These are phyloP conservation scores for Allygus modestus DNA, from an alignment of 2,888 invertebrate genomes.

Conservation along the genomic window DNA sequence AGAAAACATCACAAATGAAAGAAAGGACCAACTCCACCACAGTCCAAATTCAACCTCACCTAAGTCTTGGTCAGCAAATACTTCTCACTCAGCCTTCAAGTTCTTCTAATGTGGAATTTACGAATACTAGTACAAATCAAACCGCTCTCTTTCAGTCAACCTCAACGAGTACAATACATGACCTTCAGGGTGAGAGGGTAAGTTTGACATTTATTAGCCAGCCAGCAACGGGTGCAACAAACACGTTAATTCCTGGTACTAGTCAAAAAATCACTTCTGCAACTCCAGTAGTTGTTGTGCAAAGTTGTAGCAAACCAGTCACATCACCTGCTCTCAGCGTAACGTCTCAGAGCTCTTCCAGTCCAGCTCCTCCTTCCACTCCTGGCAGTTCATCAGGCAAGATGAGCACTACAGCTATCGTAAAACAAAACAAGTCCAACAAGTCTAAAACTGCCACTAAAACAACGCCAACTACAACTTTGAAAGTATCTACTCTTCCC, in stretches of 20 bases:
- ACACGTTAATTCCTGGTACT: constrained; percentile 63
- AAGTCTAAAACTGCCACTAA: constrained; percentile 73
- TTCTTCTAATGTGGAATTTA: constrained; percentile 65
- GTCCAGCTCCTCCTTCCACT: constrained; percentile 78
- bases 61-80: constrained; percentile 65
- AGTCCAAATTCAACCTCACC: constrained; percentile 75
- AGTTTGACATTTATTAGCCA: constrained; percentile 68
- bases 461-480: constrained; percentile 74
- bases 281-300: constrained; percentile 77
- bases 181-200: constrained; percentile 67
- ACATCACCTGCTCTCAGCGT: constrained; percentile 79
- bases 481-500: constrained; percentile 82
- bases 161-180: constrained; percentile 67
- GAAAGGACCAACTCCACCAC: constrained; percentile 79
- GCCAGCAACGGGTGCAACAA: constrained; percentile 62
- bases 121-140: constrained; percentile 65
- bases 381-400: constrained; percentile 70
- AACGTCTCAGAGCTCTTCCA: constrained; percentile 79
- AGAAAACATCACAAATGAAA: constrained; percentile 75
- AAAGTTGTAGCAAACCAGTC: constrained; percentile 76
- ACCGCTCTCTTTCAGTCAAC: constrained; percentile 67
- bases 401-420: constrained; percentile 62
- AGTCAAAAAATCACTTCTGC: constrained; percentile 72
- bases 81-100: constrained; percentile 66
- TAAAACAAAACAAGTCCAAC: constrained; percentile 69